Evolutionary conservation across 2,797 vertebrate genomes (phyloP), one percentile per base, ranked within the genome.

Genomic region (Epinephelus coioides): DNA sequence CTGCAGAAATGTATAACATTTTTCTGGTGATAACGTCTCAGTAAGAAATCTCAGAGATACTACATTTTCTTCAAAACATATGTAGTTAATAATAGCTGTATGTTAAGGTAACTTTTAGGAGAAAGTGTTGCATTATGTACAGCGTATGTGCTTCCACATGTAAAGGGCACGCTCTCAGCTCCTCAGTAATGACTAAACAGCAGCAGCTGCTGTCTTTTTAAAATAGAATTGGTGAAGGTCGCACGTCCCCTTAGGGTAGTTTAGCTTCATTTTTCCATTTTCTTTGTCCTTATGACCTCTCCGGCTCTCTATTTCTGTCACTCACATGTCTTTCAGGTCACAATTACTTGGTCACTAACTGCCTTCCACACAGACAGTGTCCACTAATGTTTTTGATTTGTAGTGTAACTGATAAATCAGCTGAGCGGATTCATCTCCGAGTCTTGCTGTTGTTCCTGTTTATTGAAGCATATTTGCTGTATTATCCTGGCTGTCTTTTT

Each of bases 141-240:
- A 30, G 3, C 1, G 8, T 23, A 19, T 60, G 40, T 38, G 21
- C n/a, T 25, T 25, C 15, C 47, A 57, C 38, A 40, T 54, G 49
- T 38, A 25, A 55, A 74, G 73, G 62, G 15, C 76, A 49, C 2
- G 13, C 77, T 69, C 69, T 53, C 64, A 34, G 51, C 6, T 76
- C 44, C 51, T 17, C 84, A 27, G 40, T 74, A 78, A 76, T 75
- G 81, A 85, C 81, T 50, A 23, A 73, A 68, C 60, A 67, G 65
- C 78, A 84, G 84, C 87, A 76, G 86, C 82, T 86, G 82, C 72
- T 76, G 75, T 74, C 73, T 69, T 78, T 80, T 71, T 75, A 72
- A 78, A 88, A 84, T 66, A 74, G 85, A 81, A 73, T 6, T 53
- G 60, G 30, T 83, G 87, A 90, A 91, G 88, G 89, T 91, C 74